Conservation (phyloP, 2,888 invertebrate genomes). For the Pasiphila rectangulata region DNA sequence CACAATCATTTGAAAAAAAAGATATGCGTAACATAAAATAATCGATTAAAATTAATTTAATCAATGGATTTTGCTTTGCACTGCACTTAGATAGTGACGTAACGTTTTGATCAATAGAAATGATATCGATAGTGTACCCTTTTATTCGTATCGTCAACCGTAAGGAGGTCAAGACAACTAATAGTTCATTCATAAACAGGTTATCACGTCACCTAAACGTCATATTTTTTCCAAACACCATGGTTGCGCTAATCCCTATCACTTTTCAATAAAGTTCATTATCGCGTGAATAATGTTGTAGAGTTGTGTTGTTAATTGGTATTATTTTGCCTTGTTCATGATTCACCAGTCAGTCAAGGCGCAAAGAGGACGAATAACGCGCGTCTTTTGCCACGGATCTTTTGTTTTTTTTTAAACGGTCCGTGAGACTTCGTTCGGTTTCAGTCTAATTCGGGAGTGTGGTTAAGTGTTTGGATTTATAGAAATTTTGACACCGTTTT, state of each 20-base stretch:
- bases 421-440: constrained; percentile 46
- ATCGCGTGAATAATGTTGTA: constrained; percentile 47
- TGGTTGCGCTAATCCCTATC: constrained; percentile 34
- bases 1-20: background rate
- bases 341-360: constrained; percentile 69
- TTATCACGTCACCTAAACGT: constrained; percentile 45
- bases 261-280: constrained; percentile 42
- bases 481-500: constrained; percentile 1
- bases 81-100: constrained; percentile 14
- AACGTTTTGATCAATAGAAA: no score
- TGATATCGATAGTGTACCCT: constrained; percentile 10
- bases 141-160: constrained; percentile 11
- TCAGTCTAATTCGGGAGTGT: constrained; percentile 46
- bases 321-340: constrained; percentile 74
- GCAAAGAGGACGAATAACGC: constrained; percentile 54
- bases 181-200: constrained; percentile 55
- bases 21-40: no score
- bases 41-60: no score
- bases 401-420: constrained; percentile 46
- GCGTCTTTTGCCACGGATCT: constrained; percentile 47
- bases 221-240: constrained; percentile 38
- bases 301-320: constrained; percentile 64
- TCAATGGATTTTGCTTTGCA: background rate
- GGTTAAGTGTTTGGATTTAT: constrained; percentile 35
- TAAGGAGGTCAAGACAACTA: constrained; percentile 32